These are phyloP conservation scores for Micrastur ruficollis DNA, from an alignment of 2,797 vertebrate species.

Conservation along the genomic window DNA sequence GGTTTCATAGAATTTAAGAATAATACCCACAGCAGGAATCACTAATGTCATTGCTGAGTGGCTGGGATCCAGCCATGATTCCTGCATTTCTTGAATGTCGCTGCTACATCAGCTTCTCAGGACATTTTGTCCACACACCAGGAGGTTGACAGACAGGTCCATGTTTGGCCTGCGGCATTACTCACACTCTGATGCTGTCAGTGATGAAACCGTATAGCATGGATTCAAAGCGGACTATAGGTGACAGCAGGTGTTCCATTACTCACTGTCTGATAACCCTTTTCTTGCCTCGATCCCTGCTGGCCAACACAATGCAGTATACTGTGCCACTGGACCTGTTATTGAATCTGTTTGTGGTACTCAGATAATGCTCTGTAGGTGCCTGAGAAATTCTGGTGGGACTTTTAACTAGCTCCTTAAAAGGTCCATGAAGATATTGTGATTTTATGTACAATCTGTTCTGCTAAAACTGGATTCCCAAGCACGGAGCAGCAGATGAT, in stretches of 20 bases:
- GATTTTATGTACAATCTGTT: neutral
- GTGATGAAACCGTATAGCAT: constrained; percentile 65
- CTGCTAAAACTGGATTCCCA: neutral
- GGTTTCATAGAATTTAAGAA: constrained; percentile 28
- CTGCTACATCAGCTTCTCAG: constrained; percentile 28
- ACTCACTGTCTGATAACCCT: constrained; percentile 64
- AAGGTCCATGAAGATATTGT: neutral
- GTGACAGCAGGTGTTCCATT: constrained; percentile 65
- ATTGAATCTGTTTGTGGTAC: constrained; percentile 3
- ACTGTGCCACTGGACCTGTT: neutral
- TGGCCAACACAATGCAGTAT: neutral
- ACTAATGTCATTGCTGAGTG: neutral
- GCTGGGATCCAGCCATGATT: constrained; percentile 15
- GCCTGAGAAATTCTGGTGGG: neutral
- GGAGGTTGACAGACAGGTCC: constrained; percentile 52
- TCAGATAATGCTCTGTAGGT: constrained; percentile 14
- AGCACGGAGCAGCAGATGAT: neutral
- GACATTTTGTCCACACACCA: constrained; percentile 40
- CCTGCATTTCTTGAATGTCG: constrained; percentile 41
- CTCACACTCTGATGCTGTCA: constrained; percentile 43
- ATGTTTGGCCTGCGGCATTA: constrained; percentile 42
- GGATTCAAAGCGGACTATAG: constrained; percentile 31
- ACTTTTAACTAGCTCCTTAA: neutral
- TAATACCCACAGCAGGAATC: constrained; percentile 18
- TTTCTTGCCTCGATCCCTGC: constrained; percentile 24